Evolutionary conservation across 1,140 invertebrate genomes (phyloP).

Genomic region (Heliothis virescens): DNA sequence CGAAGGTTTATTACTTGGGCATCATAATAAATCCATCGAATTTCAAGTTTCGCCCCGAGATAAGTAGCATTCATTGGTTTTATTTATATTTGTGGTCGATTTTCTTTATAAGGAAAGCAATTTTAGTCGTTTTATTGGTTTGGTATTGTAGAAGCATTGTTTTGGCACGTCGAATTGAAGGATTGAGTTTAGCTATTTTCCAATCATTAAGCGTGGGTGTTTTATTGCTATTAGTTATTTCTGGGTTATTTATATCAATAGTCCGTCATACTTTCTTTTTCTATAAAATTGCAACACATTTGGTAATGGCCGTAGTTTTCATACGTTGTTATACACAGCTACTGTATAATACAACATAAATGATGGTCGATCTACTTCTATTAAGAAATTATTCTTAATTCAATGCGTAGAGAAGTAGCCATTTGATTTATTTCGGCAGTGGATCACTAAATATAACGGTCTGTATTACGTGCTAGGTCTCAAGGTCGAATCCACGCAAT

Average conservation of each 20-base stretch:
- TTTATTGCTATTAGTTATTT: background rate
- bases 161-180: background rate
- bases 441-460: conserved; percentile 10
- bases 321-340: no score
- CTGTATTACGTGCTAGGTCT: conserved; percentile 9
- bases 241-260: background rate
- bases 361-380: no score
- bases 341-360: no score
- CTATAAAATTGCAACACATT: no score
- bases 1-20: conserved; percentile 25
- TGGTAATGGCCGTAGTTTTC: no score
- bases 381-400: background rate
- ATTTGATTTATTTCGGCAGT: background rate
- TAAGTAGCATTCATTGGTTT: conserved; percentile 28
- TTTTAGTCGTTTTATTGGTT: conserved; percentile 11
- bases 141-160: background rate
- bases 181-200: background rate
- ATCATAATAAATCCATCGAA: conserved; percentile 41
- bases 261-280: no score
- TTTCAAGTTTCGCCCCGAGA: conserved; percentile 35
- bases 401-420: background rate
- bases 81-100: conserved; percentile 31
- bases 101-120: conserved; percentile 31
- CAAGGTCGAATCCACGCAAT: conserved; percentile 7
- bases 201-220: background rate